These are phyloP conservation scores for Pitta sordida DNA, from an alignment of 2,113 vertebrate genomes.

Conservation along the genomic window DNA sequence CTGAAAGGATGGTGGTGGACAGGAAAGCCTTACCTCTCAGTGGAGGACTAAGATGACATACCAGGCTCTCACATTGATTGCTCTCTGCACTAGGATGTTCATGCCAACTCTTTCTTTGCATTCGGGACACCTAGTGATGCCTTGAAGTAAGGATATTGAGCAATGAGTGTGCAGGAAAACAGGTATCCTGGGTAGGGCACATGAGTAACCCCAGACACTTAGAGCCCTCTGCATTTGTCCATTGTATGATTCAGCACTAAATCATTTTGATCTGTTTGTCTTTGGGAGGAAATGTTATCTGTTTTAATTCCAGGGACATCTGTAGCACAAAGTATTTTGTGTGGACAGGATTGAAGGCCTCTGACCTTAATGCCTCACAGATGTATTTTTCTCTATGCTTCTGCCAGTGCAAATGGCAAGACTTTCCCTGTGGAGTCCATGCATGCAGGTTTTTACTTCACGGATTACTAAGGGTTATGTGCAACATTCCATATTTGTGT, in stretches of 20 bases:
- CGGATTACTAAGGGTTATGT: not conserved
- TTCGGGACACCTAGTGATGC: not conserved
- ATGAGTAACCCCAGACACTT: not conserved
- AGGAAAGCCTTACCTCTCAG: too few relatives aligned
- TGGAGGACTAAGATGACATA: not conserved
- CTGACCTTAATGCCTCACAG: not conserved
- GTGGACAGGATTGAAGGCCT: not conserved
- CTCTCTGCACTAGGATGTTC: not conserved
- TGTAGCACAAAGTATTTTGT: rapidly evolving
- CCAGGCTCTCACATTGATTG: not conserved
- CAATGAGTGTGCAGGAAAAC: not conserved
- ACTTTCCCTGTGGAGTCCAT: not conserved
- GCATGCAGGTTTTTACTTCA: not conserved
- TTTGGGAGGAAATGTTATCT: not conserved
- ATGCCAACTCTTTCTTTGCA: not conserved
- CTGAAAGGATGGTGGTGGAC: too few relatives aligned
- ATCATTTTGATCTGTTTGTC: not conserved
- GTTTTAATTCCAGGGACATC: not conserved
- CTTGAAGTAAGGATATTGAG: not conserved
- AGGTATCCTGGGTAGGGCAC: not conserved
- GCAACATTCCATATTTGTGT: not conserved
- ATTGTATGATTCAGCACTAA: not conserved
- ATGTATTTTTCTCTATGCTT: not conserved
- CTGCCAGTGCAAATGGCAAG: not conserved
- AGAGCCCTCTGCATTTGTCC: not conserved